Conservation (phyloP, 2,888 invertebrate genomes). For the Crioceris asparagi region DNA sequence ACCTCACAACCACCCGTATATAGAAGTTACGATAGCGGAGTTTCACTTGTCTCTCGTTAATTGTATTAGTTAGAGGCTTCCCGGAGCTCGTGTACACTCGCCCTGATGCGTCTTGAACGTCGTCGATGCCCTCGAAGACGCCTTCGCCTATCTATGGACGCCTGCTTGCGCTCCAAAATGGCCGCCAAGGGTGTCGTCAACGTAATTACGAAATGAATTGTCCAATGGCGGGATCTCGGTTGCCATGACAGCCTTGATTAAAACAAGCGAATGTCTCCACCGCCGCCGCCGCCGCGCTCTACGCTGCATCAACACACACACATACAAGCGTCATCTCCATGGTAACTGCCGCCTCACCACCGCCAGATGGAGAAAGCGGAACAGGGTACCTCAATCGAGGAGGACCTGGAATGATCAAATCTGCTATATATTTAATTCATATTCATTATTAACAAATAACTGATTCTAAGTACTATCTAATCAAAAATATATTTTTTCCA, state of each 20-base stretch:
- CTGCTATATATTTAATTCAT: too few relatives aligned
- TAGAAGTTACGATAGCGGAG: conserved; percentile 42
- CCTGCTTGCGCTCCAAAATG: conserved; percentile 40
- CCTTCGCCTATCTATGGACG: conserved; percentile 31
- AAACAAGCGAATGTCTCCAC: conserved; percentile 40
- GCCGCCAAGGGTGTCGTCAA: conserved; percentile 44
- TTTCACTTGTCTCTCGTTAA: conserved; percentile 43
- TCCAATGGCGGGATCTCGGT: conserved; percentile 43
- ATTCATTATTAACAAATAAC: too few relatives aligned
- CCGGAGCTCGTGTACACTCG: conserved; percentile 31
- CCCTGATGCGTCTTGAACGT: conserved; percentile 22
- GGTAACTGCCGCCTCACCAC: conserved; percentile 27
- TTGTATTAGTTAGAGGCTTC: conserved; percentile 41
- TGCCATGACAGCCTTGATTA: conserved; percentile 43
- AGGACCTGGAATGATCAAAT: too few relatives aligned
- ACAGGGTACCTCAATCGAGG: conserved; percentile 29
- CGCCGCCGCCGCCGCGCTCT: conserved; percentile 20
- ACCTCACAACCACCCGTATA: conserved; percentile 26
- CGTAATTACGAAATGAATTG: conserved; percentile 43
- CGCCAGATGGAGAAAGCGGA: conserved; percentile 5
- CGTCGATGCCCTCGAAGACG: conserved; percentile 16
- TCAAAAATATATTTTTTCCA: too few relatives aligned
- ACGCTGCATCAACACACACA: too few relatives aligned
- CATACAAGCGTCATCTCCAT: too few relatives aligned
- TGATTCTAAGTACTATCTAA: too few relatives aligned